Base-by-base conservation (phyloP, 2,888 invertebrate genomes). In the Megamerina dolium region DNA sequence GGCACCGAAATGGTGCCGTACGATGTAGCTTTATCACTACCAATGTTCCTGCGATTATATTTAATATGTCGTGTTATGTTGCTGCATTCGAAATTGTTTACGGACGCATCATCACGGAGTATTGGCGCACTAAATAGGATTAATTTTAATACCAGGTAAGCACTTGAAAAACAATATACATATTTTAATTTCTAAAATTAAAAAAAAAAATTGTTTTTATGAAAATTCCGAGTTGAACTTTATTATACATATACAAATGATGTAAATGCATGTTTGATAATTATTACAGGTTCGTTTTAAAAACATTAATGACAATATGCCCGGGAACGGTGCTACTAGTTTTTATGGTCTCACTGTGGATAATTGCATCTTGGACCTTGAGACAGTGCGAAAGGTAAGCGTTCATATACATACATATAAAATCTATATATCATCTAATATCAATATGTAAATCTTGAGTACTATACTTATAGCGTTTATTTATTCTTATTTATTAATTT, bases 281-380 rank as follows among this genome's bases (percentile, higher is more conserved):
- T 14, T 33, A 4, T 50, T 47, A 27, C 48, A 55, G 82, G 72
- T 91, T 91, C 76, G 93, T 95, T 65, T 80, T 95, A 68, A 95
- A 95, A 77, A 99, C 99, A 51, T 79, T 99, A 61, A 99, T 99
- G 99, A 99, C 99, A 70, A 96, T 99, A 73, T 99, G 97, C 74
- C 99, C 99, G 42, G 97, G 84, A 73, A 96, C 84, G 52, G 96
- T 99, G 60, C 82, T 99, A 62, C 79, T 99, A 64, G 96, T 97
- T 58, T 96, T 99, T 79, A 99, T 99, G 90, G 93, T 97, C 55
- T 95, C 96, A 8, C 77, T 99, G 52, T 99, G 99, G 99, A 93
- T 99, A 73, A 95, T 99, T 63, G 97, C 97, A 55, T 95, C 94
- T 66, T 99, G 99, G 99, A 94, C 95, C 51, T 77, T 99, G 59